Base-by-base conservation (phyloP, 2,797 vertebrate genomes). In the Zenarchopterus dispar region DNA sequence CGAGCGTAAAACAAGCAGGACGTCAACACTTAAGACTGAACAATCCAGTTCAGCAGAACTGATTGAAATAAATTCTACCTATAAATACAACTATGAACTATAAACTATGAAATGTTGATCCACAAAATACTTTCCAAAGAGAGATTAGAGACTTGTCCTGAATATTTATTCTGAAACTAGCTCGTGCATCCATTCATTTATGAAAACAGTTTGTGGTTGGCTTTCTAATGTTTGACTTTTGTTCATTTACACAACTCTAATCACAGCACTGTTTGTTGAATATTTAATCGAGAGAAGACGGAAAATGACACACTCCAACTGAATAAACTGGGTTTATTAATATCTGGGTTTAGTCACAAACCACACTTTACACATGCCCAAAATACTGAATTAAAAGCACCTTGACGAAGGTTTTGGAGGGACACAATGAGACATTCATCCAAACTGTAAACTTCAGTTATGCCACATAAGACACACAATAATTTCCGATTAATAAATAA, bases 201-300 rank as follows among this genome's bases (percentile, higher is more conserved):
- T 45, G 47, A 69, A 61, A 31, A 33, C 5, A n/a, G 33, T 54
- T 10, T 36, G 15, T 64, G 22, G 1, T 39, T 11, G 43, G 17
- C 64, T 65, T 62, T 67, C 54, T 52, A 70, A 75, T 80, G 43
- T 62, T 48, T 17, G 44, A 51, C 43, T 44, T 28, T 28, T 7
- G 5, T 28, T 28, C 5, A 8, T 42, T 36, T 36, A 13, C 11
- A 36, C 1, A 50, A 43, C 24, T 17, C 43, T 44, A 53, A 26
- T 64, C 22, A 45, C 17, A 31, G 18, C 45, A 42, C 41, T 6
- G 26, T 54, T 15, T 58, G 43, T 13, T 58, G 43, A 50, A 59
- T 45, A 47, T 62, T 73, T n/a, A 66, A 56, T 18, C 49, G 28
- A 63, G 26, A 18, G 28, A 56, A 39, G 23, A 64, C 3, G 13